Conservation (phyloP, 2,113 vertebrate species). For the Sylvietta virens region DNA sequence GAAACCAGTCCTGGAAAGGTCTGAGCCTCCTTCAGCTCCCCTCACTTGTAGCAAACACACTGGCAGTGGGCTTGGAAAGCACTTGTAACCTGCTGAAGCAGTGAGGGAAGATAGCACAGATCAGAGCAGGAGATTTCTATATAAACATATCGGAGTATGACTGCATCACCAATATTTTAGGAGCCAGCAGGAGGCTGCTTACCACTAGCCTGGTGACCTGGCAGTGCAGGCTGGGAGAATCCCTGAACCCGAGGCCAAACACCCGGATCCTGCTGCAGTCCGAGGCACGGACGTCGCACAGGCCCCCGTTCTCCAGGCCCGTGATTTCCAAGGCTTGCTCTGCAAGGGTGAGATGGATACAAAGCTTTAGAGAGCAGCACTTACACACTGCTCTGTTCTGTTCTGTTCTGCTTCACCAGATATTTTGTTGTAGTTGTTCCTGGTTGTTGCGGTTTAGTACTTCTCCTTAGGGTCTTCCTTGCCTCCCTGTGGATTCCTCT, state of each 20-base stretch:
- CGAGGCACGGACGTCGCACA: slow-evolving; percentile 58
- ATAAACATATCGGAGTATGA: background rate
- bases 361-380: background rate
- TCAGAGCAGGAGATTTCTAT: background rate
- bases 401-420: background rate
- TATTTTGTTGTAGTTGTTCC: background rate
- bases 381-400: background rate
- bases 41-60: rapidly evolving
- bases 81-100: background rate
- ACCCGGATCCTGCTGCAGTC: slow-evolving; percentile 61
- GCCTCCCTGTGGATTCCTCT: background rate
- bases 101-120: background rate
- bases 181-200: background rate
- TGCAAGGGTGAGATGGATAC: background rate
- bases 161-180: background rate
- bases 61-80: background rate
- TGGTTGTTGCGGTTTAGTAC: background rate
- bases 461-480: background rate
- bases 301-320: slow-evolving; percentile 66
- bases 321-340: slow-evolving; percentile 70
- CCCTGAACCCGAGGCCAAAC: slow-evolving; percentile 61
- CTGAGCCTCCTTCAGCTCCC: background rate
- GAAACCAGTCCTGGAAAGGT: background rate
- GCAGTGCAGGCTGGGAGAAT: slow-evolving; percentile 67
- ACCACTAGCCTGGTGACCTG: slow-evolving; percentile 71